A percentile compares a stretch with the other conserved stretches of the same genome.
Evolutionary conservation across 2,888 invertebrate species (phyloP).

Genomic region (Parapristionchus giblindavisi): DNA sequence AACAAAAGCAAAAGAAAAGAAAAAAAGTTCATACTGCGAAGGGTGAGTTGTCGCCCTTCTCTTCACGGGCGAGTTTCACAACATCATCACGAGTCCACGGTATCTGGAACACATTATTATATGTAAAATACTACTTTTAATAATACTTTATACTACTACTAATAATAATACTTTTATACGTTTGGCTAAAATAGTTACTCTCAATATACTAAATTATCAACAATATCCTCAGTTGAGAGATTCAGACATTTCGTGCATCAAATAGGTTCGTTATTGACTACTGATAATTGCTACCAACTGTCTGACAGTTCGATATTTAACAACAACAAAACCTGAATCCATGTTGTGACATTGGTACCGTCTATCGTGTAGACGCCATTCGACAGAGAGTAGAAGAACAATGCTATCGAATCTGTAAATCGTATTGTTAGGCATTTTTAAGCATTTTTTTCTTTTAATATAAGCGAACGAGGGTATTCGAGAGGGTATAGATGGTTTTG

Average conservation of each 20-base stretch:
- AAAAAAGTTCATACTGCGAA: slow-evolving; percentile 42
- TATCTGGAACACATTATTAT: slow-evolving; percentile 5
- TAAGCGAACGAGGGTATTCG: background rate
- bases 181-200: too few relatives aligned
- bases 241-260: too few relatives aligned
- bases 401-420: slow-evolving; percentile 61
- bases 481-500: background rate
- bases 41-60: slow-evolving; percentile 43
- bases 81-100: slow-evolving; percentile 61
- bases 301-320: too few relatives aligned
- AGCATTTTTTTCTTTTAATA: too few relatives aligned
- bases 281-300: too few relatives aligned
- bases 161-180: too few relatives aligned
- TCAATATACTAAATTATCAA: too few relatives aligned
- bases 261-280: too few relatives aligned
- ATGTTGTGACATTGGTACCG: slow-evolving; percentile 62
- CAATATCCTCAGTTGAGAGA: too few relatives aligned
- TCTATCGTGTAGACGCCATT: slow-evolving; percentile 67
- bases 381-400: slow-evolving; percentile 64
- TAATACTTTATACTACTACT: too few relatives aligned
- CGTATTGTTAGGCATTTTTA: too few relatives aligned
- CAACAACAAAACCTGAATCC: slow-evolving; percentile 51
- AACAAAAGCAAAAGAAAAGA: background rate
- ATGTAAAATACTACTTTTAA: too few relatives aligned
- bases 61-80: slow-evolving; percentile 47